These are phyloP conservation scores for Nylanderia fulva DNA, from an alignment of 1,140 invertebrate species.

Conservation along the genomic window DNA sequence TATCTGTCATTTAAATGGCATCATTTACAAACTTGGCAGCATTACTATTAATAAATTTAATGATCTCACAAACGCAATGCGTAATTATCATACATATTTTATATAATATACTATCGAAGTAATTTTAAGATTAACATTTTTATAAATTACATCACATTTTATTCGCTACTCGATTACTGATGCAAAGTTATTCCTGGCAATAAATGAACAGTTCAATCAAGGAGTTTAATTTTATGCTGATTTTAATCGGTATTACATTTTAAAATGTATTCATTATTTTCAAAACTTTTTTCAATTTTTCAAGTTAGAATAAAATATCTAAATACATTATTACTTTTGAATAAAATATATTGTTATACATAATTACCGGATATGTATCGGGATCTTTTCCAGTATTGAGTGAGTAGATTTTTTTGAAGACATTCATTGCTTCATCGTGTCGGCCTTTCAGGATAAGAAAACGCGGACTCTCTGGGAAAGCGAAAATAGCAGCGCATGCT, in stretches of 20 bases:
- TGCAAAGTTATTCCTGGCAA: background rate
- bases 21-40: background rate
- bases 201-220: background rate
- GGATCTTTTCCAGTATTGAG: slow-evolving; percentile 85
- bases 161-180: background rate
- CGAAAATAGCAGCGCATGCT: slow-evolving; percentile 86
- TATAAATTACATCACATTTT: background rate
- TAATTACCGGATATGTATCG: slow-evolving; percentile 81
- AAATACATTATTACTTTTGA: background rate
- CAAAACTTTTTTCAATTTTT: no score
- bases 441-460: slow-evolving; percentile 87
- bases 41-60: background rate
- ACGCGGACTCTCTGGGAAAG: slow-evolving; percentile 91
- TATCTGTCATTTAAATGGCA: slow-evolving; percentile 72
- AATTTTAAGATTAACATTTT: background rate
- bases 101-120: background rate
- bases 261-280: background rate
- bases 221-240: background rate
- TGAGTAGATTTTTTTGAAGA: slow-evolving; percentile 87
- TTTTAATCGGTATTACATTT: background rate
- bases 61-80: background rate
- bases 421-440: slow-evolving; percentile 86
- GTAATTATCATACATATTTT: background rate
- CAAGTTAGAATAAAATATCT: no score
- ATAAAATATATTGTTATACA: background rate